A percentile compares a stretch with the other conserved stretches of the same genome.
phyloP scores from a whole-genome alignment of 2,113 vertebrate species.

The Uria lomvia region DNA sequence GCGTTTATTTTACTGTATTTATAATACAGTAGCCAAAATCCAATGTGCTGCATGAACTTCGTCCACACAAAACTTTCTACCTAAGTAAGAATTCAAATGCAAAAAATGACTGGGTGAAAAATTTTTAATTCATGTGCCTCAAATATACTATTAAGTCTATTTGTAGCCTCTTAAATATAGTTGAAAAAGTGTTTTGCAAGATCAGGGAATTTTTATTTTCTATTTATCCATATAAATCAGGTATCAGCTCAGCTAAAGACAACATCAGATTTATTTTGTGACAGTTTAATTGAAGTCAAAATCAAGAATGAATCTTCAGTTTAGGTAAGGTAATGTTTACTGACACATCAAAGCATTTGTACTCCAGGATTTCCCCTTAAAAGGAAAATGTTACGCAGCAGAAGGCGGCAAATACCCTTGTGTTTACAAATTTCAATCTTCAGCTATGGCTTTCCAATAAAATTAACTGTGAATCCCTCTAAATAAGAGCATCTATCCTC shows the following conservation, averaged over 20 bases:
- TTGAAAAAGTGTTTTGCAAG: background rate
- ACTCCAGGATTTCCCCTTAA: background rate
- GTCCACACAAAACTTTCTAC: background rate
- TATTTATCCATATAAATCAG: background rate
- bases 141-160: background rate
- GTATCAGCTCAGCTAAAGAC: background rate
- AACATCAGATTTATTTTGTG: background rate
- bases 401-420: background rate
- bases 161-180: background rate
- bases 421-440: slow-evolving; percentile 20
- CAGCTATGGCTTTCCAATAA: background rate
- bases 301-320: background rate
- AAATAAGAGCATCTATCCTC: slow-evolving; percentile 32
- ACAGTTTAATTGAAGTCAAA: background rate
- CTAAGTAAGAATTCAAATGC: background rate
- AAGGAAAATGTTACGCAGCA: background rate
- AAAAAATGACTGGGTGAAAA: background rate
- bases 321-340: background rate
- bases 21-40: background rate
- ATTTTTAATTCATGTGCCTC: background rate
- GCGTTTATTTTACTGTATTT: background rate
- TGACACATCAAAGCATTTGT: background rate
- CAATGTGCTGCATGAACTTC: background rate
- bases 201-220: background rate
- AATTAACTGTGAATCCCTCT: slow-evolving; percentile 9